Conservation (phyloP, 2,797 vertebrate species). For the Nannoperca australis region DNA sequence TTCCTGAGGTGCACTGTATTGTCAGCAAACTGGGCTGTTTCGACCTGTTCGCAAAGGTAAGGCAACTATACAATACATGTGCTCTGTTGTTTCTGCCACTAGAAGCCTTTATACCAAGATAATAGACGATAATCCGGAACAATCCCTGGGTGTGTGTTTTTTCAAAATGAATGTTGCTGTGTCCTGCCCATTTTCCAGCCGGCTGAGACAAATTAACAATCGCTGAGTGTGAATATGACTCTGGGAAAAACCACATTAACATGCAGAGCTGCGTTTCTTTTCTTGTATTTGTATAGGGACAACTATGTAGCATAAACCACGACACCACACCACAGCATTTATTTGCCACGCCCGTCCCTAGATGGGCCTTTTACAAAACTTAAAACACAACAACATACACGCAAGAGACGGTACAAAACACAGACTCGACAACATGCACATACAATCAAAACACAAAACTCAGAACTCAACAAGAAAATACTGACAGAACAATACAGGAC, state of each 20-base stretch:
- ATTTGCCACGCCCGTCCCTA: too few relatives aligned
- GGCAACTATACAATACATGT: constrained; percentile 18
- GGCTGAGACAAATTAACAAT: constrained; percentile 15
- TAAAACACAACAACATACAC: too few relatives aligned
- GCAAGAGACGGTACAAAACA: too few relatives aligned
- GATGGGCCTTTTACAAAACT: too few relatives aligned
- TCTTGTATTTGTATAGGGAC: too few relatives aligned
- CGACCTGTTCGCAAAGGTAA: constrained; percentile 98
- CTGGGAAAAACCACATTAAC: constrained; percentile 10
- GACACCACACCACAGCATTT: too few relatives aligned
- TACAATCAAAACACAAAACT: too few relatives aligned
- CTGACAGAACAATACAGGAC: too few relatives aligned
- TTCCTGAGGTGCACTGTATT: constrained; percentile 98
- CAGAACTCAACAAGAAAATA: too few relatives aligned
- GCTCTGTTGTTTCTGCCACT: constrained; percentile 11
- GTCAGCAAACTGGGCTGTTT: constrained; percentile 98
- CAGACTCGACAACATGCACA: too few relatives aligned
- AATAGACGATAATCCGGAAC: constrained; percentile 43
- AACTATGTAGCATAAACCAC: too few relatives aligned
- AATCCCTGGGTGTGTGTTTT: constrained; percentile 58
- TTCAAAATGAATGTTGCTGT: constrained; percentile 8
- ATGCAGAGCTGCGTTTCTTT: constrained; percentile 1
- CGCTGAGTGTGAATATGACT: background rate
- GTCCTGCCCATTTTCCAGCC: constrained; percentile 35
- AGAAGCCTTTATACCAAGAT: constrained; percentile 4